Percentiles rank a stretch among this genome's conserved stretches.
phyloP scores from a whole-genome alignment of 1,140 invertebrate genomes.

The Lanistes nyassanus region DNA sequence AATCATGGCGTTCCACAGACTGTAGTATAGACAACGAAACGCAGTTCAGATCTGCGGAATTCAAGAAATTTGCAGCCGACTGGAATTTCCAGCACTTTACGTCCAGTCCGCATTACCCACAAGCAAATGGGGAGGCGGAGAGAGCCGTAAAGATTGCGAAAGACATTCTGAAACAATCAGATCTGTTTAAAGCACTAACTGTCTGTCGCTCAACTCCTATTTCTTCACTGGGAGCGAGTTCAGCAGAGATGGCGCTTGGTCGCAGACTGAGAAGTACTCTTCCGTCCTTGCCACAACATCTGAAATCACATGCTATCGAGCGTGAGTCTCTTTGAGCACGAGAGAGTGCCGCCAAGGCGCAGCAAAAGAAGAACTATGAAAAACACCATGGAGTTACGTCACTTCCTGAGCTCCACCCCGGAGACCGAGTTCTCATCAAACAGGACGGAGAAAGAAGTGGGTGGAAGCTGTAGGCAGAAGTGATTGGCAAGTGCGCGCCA shows the following conservation, averaged over 20 bases:
- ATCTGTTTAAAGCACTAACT: neutral
- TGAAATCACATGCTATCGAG: no score
- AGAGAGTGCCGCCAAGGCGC: no score
- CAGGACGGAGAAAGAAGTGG: no score
- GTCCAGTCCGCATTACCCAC: conserved; percentile 31
- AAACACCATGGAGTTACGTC: no score
- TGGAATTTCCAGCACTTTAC: conserved; percentile 43
- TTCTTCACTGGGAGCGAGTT: neutral
- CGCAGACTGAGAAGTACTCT: neutral
- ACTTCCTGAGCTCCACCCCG: no score
- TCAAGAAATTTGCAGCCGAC: conserved; percentile 33
- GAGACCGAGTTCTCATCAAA: no score
- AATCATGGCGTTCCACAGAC: conserved; percentile 38
- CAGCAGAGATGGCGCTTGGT: neutral
- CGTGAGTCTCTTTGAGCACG: no score
- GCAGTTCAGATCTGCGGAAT: conserved; percentile 42
- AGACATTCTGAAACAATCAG: conserved; percentile 19
- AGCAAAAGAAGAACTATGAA: no score
- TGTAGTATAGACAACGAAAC: conserved; percentile 44
- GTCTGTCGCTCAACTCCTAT: conserved; percentile 11
- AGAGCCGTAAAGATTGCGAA: conserved; percentile 39
- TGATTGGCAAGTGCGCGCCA: no score
- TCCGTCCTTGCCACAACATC: conserved; percentile 14
- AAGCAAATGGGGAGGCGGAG: conserved; percentile 40
- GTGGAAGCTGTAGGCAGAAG: no score